Evolutionary conservation across 2,797 vertebrate genomes (phyloP).

Genomic region (Pseudochirops cupreus): DNA sequence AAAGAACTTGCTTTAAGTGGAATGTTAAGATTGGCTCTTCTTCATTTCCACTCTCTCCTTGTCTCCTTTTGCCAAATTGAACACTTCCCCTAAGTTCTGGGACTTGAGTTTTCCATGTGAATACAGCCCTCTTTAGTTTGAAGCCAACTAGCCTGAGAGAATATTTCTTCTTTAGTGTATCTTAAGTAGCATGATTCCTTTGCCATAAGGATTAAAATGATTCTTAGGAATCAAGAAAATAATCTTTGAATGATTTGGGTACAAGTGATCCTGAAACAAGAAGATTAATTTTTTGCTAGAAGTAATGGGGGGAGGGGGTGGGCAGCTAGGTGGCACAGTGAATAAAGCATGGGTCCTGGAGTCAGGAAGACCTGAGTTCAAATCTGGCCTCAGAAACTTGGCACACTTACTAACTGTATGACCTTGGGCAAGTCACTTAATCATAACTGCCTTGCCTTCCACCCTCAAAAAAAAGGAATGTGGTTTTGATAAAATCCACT

Average conservation of each 20-base stretch:
- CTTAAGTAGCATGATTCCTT: neutral
- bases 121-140: neutral
- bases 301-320: neutral
- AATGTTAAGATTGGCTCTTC: neutral
- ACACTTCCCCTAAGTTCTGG: neutral
- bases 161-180: neutral
- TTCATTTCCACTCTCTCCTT: neutral
- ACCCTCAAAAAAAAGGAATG: neutral
- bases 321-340: too few species aligned
- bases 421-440: too few species aligned
- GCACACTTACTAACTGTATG: too few species aligned
- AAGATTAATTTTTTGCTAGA: conserved; percentile 17
- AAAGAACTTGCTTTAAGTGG: conserved; percentile 13
- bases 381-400: too few species aligned
- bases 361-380: too few species aligned
- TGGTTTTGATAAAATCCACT: neutral
- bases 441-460: too few species aligned
- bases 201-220: neutral
- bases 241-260: neutral
- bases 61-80: neutral
- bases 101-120: neutral
- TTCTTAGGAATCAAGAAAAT: conserved; percentile 9
- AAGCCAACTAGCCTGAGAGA: neutral
- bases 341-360: too few species aligned
- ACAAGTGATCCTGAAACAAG: neutral